Conservation (phyloP, 2,797 vertebrate genomes). For the Ammospiza maritima region DNA sequence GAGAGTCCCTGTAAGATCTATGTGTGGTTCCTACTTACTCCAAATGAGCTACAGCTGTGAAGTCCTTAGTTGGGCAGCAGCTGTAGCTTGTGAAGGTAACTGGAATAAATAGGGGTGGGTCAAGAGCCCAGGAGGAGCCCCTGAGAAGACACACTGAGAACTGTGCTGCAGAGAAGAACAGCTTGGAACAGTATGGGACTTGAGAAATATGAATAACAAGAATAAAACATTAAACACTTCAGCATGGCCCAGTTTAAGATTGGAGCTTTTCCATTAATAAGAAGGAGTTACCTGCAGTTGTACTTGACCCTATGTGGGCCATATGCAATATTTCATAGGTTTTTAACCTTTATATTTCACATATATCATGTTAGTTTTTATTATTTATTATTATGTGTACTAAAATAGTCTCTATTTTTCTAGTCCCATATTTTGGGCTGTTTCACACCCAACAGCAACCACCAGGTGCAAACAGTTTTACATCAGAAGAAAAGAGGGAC, state of each 20-base stretch:
- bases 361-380: not conserved
- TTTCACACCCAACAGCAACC: not conserved
- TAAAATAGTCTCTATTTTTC: not conserved
- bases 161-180: too few species aligned
- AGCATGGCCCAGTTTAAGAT: not conserved
- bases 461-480: not conserved
- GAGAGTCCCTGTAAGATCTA: too few species aligned
- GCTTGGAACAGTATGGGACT: too few species aligned
- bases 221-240: not conserved
- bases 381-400: too few species aligned
- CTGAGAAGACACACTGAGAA: too few species aligned
- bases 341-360: not conserved
- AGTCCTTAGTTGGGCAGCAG: too few species aligned
- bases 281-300: not conserved
- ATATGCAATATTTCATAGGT: not conserved
- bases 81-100: too few species aligned
- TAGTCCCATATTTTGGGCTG: not conserved
- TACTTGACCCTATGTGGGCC: not conserved
- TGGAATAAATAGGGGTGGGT: too few species aligned
- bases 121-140: too few species aligned
- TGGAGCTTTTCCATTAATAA: not conserved
- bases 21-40: too few species aligned
- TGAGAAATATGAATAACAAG: too few species aligned
- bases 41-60: too few species aligned
- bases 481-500: not conserved